phyloP scores from a whole-genome alignment of 1,140 invertebrate species.

The Melanaphis sacchari region DNA sequence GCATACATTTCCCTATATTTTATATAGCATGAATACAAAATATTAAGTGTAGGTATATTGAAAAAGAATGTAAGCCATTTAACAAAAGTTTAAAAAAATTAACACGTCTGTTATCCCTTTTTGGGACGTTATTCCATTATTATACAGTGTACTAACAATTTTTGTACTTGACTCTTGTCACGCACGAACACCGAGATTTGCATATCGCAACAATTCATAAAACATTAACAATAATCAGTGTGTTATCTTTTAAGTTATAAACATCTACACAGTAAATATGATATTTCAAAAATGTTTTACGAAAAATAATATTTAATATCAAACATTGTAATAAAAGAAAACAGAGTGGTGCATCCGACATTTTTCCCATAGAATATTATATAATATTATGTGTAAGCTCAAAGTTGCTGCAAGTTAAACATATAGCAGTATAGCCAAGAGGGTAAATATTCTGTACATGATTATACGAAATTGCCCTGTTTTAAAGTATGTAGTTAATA shows the following conservation, averaged over 20 bases:
- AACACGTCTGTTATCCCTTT: not conserved
- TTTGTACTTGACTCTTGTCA: not conserved
- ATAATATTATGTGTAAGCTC: not conserved
- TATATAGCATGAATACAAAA: not conserved
- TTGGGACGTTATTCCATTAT: not conserved
- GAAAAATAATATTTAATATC: slow-evolving; percentile 17
- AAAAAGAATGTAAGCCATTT: not conserved
- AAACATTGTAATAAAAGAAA: not conserved
- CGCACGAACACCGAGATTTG: not conserved
- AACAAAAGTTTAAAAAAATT: not conserved
- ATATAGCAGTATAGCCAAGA: not conserved
- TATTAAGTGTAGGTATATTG: not conserved
- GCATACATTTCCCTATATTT: not conserved
- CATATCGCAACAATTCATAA: not conserved
- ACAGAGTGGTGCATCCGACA: not conserved
- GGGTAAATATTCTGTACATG: slow-evolving; percentile 4
- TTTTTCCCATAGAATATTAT: not conserved
- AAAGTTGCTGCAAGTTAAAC: not conserved
- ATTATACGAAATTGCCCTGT: not conserved
- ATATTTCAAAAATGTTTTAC: not conserved
- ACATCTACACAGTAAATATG: not conserved
- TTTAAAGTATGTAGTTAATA: slow-evolving; percentile 11
- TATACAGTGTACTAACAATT: not conserved
- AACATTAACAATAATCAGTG: slow-evolving; percentile 8
- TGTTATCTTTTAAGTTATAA: not conserved